phyloP scores from a whole-genome alignment of 2,888 invertebrate species.

The Torymus auratus region DNA sequence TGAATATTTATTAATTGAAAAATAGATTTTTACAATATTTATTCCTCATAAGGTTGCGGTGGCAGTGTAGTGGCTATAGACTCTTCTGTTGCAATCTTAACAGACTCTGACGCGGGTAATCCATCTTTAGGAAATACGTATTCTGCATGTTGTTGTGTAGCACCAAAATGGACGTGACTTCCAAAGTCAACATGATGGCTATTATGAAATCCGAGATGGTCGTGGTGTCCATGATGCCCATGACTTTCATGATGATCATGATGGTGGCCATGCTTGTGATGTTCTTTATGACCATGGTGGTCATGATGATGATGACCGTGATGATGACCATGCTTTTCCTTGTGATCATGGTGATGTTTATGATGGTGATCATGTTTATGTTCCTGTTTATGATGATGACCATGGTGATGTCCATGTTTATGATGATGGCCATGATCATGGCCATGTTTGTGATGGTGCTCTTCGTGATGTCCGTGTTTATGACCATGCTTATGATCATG shows the following conservation, averaged over 20 bases:
- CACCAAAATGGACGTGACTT: slow-evolving; percentile 7
- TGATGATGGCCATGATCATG: slow-evolving; percentile 51
- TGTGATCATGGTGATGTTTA: slow-evolving; percentile 26
- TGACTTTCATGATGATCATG: slow-evolving; percentile 8
- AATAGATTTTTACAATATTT: slow-evolving; percentile 9
- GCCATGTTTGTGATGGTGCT: slow-evolving; percentile 42
- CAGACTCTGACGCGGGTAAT: slow-evolving; percentile 17
- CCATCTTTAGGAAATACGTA: slow-evolving; percentile 43
- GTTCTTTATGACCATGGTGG: slow-evolving; percentile 23
- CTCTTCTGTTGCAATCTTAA: slow-evolving; percentile 17
- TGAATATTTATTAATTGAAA: slow-evolving; percentile 7
- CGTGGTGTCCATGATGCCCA: not conserved
- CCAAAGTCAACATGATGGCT: slow-evolving; percentile 16
- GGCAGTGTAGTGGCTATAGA: slow-evolving; percentile 14
- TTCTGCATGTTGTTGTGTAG: slow-evolving; percentile 39
- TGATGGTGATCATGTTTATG: slow-evolving; percentile 46
- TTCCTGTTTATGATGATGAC: slow-evolving; percentile 37
- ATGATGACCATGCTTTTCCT: slow-evolving; percentile 33
- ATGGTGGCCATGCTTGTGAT: slow-evolving; percentile 8
- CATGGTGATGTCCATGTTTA: slow-evolving; percentile 29
- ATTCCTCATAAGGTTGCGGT: slow-evolving; percentile 7
- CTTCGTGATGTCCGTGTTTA: slow-evolving; percentile 41
- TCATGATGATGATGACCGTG: slow-evolving; percentile 18
- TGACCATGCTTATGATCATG: slow-evolving; percentile 50
- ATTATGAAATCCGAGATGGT: slow-evolving; percentile 10